These are phyloP conservation scores for Paelopatides confundens DNA, from an alignment of 53 echinoderm and acorn worm species.

Conservation along the genomic window DNA sequence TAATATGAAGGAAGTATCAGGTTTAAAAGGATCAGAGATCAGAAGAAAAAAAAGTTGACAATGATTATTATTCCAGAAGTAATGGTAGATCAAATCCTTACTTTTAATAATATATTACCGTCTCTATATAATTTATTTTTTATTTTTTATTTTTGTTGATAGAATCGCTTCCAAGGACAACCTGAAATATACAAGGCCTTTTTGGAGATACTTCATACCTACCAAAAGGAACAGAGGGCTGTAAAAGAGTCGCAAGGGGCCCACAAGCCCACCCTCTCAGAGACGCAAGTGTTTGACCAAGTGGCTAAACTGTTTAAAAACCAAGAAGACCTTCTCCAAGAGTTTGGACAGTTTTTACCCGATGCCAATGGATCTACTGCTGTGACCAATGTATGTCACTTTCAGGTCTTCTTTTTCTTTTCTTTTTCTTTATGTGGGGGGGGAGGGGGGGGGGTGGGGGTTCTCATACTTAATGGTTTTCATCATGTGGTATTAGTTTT, in stretches of 20 bases:
- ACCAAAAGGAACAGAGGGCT: slow-evolving; percentile 98
- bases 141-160: neutral
- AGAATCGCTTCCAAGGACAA: slow-evolving; percentile 99
- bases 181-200: slow-evolving; percentile 99
- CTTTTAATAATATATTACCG: too few relatives aligned
- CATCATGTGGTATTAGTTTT: too few relatives aligned
- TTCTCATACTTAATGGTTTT: too few relatives aligned
- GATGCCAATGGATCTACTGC: slow-evolving; percentile 90
- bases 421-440: neutral
- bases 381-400: slow-evolving; percentile 4
- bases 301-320: slow-evolving; percentile 97
- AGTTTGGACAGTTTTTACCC: slow-evolving; percentile 98
- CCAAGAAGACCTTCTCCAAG: slow-evolving; percentile 96
- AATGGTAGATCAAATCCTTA: too few relatives aligned
- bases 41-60: too few relatives aligned
- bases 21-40: too few relatives aligned
- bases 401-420: neutral
- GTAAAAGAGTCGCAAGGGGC: slow-evolving; percentile 97
- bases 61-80: too few relatives aligned
- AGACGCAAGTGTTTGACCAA: slow-evolving; percentile 96
- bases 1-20: too few relatives aligned
- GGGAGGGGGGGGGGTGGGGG: too few relatives aligned
- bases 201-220: slow-evolving; percentile 97
- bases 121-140: neutral
- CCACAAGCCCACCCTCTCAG: slow-evolving; percentile 93